Evolutionary conservation across 1,140 invertebrate genomes (phyloP).

Genomic region (Stenopsyche tienmushanensis): DNA sequence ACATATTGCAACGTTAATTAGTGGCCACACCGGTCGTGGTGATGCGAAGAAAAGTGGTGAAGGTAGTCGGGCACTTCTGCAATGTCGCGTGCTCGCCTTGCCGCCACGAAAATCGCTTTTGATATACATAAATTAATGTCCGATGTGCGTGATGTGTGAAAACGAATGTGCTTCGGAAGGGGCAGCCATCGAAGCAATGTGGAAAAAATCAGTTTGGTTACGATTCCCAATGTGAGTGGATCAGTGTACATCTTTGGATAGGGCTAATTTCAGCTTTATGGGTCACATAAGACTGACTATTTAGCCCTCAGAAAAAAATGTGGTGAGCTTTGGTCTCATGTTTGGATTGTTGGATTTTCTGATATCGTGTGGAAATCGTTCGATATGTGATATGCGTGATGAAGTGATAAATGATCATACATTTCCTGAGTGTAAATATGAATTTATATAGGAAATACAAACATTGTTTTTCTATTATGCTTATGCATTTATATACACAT

Average conservation of each 20-base stretch:
- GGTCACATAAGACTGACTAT: constrained; percentile 40
- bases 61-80: not conserved
- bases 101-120: constrained; percentile 21
- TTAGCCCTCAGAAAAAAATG: constrained; percentile 28
- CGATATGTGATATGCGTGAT: not conserved
- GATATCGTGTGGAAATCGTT: not conserved
- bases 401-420: not conserved
- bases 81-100: constrained; percentile 31
- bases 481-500: too few species aligned
- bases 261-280: constrained; percentile 40
- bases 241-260: not conserved
- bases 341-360: not conserved
- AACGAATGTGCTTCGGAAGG: not conserved
- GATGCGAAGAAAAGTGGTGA: too few species aligned
- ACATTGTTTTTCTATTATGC: too few species aligned
- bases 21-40: too few species aligned
- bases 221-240: constrained; percentile 29
- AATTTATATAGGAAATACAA: not conserved
- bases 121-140: constrained; percentile 31
- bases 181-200: not conserved
- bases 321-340: too few species aligned
- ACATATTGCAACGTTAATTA: not conserved
- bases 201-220: constrained; percentile 4
- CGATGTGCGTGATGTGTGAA: constrained; percentile 28
- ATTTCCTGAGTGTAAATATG: not conserved